These are phyloP conservation scores for Pomatorhinus ruficollis DNA, from an alignment of 2,113 vertebrate species.

Conservation along the genomic window DNA sequence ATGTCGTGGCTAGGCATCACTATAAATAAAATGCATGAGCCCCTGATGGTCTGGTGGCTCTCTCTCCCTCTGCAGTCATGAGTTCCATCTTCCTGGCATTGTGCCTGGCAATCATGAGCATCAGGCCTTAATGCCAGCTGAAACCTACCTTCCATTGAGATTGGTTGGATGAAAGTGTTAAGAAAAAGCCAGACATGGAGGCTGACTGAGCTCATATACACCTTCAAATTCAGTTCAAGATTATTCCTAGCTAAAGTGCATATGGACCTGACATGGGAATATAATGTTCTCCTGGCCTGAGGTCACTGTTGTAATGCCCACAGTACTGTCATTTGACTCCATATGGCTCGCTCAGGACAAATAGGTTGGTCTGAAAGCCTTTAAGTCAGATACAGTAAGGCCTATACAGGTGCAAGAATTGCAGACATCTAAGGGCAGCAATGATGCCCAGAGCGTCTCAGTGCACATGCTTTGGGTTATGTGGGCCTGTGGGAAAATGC, in stretches of 20 bases:
- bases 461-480: accelerated
- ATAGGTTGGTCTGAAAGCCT: background rate
- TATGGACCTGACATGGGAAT: background rate
- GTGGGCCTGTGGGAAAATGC: background rate
- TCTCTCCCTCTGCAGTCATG: background rate
- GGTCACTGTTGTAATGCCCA: background rate
- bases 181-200: background rate
- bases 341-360: background rate
- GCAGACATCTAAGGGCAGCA: background rate
- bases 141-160: background rate
- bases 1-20: background rate
- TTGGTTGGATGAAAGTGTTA: background rate
- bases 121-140: background rate
- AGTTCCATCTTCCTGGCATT: background rate
- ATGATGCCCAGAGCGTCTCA: background rate
- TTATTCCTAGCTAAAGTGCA: background rate
- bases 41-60: background rate
- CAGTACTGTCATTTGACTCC: background rate
- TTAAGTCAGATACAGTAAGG: background rate
- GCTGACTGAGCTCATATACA: background rate
- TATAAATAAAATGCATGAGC: background rate
- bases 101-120: background rate
- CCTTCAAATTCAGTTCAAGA: background rate
- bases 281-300: background rate
- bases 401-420: background rate